Evolutionary conservation across 2,797 vertebrate genomes (phyloP).

Genomic region (Pseudochirops cupreus): DNA sequence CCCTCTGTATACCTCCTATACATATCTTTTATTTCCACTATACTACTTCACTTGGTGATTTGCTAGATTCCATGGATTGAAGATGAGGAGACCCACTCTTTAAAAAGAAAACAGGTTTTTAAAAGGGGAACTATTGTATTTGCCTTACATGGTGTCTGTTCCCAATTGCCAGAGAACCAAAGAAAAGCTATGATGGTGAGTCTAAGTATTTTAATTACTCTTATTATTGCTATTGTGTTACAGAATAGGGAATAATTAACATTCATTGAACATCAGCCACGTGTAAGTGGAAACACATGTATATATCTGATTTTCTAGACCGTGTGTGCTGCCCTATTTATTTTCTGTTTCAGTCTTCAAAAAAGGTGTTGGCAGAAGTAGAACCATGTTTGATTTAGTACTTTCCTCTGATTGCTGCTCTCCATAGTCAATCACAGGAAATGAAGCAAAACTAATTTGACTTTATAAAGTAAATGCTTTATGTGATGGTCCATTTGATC

Average conservation of each 20-base stretch:
- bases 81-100: not conserved
- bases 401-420: constrained; percentile 47
- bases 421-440: constrained; percentile 49
- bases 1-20: not conserved
- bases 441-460: constrained; percentile 17
- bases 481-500: constrained; percentile 1
- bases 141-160: not conserved
- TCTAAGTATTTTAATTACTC: constrained; percentile 43
- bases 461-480: constrained; percentile 36
- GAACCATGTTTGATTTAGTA: constrained; percentile 49
- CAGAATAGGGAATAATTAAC: constrained; percentile 47
- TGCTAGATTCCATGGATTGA: not conserved
- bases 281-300: constrained; percentile 32
- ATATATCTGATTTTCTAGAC: constrained; percentile 37
- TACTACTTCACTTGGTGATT: not conserved
- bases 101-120: not conserved
- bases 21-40: not conserved
- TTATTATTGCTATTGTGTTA: constrained; percentile 26
- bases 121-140: constrained; percentile 13
- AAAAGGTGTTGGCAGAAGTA: constrained; percentile 30
- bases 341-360: constrained; percentile 24
- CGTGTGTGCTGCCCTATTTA: not conserved
- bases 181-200: constrained; percentile 48
- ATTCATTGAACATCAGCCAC: constrained; percentile 45
- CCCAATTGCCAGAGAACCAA: not conserved